Evolutionary conservation across 2,888 invertebrate species (phyloP), one percentile per base, ranked within the genome.

Genomic region (Amiota minor): DNA sequence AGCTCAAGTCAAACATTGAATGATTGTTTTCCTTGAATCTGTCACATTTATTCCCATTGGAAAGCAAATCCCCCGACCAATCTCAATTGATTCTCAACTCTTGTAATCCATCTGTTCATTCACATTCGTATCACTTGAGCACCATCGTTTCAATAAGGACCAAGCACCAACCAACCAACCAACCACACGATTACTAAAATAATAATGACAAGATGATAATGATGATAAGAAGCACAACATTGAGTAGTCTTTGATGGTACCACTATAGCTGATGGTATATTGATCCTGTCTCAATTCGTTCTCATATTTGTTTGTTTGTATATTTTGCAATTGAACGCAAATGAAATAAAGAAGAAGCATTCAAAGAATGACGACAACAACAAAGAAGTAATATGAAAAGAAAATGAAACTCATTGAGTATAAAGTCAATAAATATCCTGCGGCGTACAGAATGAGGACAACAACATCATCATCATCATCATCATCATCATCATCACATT

Each of bases 1-100:
- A 67, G 67, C 71, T 84, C 73, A 79, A 86, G 86, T 78, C 85
- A 84, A 83, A 79, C 79, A 86, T 80, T 86, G 84, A 86, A 76
- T 83, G 83, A 84, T 84, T 84, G 84, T 84, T 84, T 84, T 80
- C 46, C 83, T 78, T n/a, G 61, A 47, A 0, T 61, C 46, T 35
- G 35, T 8, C 35, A 35, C 35, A 35, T 35, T 35, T 8, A 35
- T 35, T 35, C 56, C 23, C 61, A 61, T 35, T 61, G 61, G 35
- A 23, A 35, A 61, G 2, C 35, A 35, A 35, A 35, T 35, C 35
- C 35, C 35, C 35, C 35, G 6, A 35, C 35, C 35, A 35, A 35
- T 35, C 35, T 35, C 35, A 35, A 35, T 35, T 35, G 35, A 35
- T 16, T 12, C 8, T 0, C 11, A 53, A 53, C n/a, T 53, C 64